These are phyloP conservation scores for Campoplex nolae DNA, from an alignment of 2,888 invertebrate species.

Conservation along the genomic window DNA sequence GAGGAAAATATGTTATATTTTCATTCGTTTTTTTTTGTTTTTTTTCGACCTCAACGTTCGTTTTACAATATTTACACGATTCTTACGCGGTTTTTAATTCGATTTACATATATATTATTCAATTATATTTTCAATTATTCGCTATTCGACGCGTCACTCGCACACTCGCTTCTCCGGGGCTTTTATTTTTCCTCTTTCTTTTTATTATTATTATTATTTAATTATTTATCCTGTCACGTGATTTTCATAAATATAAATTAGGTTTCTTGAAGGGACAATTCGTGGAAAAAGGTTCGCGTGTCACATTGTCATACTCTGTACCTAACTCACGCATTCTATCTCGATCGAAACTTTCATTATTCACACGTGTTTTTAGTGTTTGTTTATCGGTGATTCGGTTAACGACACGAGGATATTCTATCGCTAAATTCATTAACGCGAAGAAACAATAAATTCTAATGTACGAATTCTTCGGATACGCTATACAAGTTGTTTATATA, in stretches of 20 bases:
- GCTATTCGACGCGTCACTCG: constrained; percentile 60
- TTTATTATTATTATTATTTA: background rate
- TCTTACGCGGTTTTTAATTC: constrained; percentile 65
- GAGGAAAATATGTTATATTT: constrained; percentile 83
- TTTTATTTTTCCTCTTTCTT: constrained; percentile 5
- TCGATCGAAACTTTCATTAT: constrained; percentile 16
- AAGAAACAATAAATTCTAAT: constrained; percentile 28
- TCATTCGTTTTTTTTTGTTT: constrained; percentile 72
- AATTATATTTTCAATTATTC: constrained; percentile 62
- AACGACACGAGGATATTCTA: constrained; percentile 36
- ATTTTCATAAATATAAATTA: constrained; percentile 6
- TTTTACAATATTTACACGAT: constrained; percentile 82
- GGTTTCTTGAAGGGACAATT: background rate
- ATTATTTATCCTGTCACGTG: background rate
- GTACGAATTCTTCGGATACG: constrained; percentile 57
- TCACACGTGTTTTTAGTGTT: background rate
- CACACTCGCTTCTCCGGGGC: constrained; percentile 17
- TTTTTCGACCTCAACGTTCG: constrained; percentile 69
- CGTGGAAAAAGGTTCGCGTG: constrained; percentile 10
- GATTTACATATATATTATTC: constrained; percentile 72
- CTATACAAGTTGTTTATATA: constrained; percentile 41
- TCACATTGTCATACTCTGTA: constrained; percentile 34
- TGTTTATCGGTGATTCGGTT: background rate
- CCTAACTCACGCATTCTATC: constrained; percentile 19
- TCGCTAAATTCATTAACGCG: constrained; percentile 10